These are phyloP conservation scores for Papilio dardanus DNA, from an alignment of 1,140 invertebrate genomes.

Conservation along the genomic window DNA sequence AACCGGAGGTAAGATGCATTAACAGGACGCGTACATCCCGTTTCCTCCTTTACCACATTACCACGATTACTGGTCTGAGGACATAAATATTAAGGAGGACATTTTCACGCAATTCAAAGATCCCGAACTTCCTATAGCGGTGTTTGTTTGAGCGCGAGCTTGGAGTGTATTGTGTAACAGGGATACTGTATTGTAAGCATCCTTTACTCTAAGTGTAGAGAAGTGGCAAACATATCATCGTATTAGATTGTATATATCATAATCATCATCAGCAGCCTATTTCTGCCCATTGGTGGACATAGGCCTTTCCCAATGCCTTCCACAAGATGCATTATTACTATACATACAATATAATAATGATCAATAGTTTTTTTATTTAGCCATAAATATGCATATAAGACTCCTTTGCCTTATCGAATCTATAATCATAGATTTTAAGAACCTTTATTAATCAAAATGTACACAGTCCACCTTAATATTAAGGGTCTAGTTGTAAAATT, in stretches of 20 bases:
- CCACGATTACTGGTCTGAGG: constrained; percentile 25
- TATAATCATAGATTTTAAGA: background rate
- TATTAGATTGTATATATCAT: no score
- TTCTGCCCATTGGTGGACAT: no score
- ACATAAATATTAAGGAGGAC: constrained; percentile 23
- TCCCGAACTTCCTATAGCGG: background rate
- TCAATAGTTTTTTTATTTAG: no score
- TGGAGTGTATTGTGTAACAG: no score
- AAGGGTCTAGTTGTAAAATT: background rate
- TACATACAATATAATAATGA: no score
- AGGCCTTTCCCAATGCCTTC: no score
- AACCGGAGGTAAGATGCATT: background rate
- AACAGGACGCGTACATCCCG: constrained; percentile 28
- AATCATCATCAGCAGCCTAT: no score
- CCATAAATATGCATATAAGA: no score
- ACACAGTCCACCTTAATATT: background rate
- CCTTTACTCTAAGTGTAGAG: no score
- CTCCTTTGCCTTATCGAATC: background rate
- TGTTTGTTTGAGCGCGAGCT: background rate
- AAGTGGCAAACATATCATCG: no score
- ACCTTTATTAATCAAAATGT: background rate
- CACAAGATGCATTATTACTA: no score
- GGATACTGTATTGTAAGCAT: no score
- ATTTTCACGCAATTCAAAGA: background rate
- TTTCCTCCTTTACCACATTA: constrained; percentile 28